Evolutionary conservation across 2,797 vertebrate genomes (phyloP).

Genomic region (Onychomys arenicola): DNA sequence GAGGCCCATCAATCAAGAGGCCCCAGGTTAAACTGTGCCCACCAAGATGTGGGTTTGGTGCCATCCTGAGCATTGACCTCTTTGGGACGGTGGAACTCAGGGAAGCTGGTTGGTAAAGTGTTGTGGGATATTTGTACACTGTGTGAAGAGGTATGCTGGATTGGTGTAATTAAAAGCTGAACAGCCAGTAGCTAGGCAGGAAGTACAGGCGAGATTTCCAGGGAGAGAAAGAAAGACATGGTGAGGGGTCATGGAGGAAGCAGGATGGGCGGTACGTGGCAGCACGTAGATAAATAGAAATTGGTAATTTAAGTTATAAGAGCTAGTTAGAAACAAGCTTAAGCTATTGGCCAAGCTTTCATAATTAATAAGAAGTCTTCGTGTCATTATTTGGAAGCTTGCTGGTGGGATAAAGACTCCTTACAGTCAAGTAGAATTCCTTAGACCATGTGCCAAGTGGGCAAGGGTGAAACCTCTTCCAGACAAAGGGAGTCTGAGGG

Average conservation of each 20-base stretch:
- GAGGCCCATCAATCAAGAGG: not conserved
- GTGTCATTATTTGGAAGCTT: not conserved
- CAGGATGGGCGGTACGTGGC: not conserved
- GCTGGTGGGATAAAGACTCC: not conserved
- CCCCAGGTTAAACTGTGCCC: not conserved
- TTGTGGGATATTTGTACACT: not conserved
- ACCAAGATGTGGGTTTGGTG: not conserved
- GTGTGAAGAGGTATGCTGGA: not conserved
- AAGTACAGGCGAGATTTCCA: not conserved
- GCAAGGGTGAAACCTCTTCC: not conserved
- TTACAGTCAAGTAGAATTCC: not conserved
- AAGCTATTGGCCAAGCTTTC: not conserved
- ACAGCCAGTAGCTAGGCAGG: not conserved
- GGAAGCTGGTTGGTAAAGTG: not conserved
- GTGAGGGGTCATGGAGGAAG: not conserved
- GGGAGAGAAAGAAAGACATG: not conserved
- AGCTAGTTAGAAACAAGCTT: not conserved
- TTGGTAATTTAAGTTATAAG: not conserved
- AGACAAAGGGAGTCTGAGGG: not conserved
- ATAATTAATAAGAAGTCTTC: not conserved
- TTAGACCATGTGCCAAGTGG: not conserved
- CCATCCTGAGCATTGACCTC: not conserved
- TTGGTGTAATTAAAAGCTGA: not conserved
- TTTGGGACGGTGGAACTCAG: fast-evolving
- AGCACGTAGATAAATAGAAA: not conserved